These are phyloP conservation scores for Sardinella longiceps DNA, from an alignment of 2,797 vertebrate species.

Conservation along the genomic window DNA sequence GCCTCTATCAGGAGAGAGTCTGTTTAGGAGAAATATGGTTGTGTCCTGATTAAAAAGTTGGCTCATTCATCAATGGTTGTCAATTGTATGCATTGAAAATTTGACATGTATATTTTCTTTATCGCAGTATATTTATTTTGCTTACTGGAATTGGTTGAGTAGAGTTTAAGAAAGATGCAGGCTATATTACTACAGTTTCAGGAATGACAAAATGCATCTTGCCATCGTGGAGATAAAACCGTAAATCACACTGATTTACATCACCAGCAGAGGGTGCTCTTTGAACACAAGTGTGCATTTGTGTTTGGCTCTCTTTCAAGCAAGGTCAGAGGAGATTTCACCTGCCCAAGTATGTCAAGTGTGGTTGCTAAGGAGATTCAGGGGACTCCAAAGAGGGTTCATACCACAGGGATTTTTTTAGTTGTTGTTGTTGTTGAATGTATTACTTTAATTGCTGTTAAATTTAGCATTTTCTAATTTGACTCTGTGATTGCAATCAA, in stretches of 20 bases:
- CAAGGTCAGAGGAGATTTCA: background rate
- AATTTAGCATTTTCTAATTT: background rate
- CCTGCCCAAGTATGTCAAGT: constrained; percentile 22
- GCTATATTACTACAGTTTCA: no score
- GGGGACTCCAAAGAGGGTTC: background rate
- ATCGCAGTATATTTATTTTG: background rate
- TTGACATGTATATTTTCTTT: background rate
- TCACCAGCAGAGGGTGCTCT: background rate
- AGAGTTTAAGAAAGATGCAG: background rate
- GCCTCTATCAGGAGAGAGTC: background rate
- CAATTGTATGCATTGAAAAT: background rate
- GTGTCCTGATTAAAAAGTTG: background rate
- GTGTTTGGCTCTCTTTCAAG: constrained; percentile 8
- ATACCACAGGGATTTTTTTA: background rate
- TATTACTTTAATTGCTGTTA: constrained; percentile 7
- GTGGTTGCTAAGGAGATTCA: background rate
- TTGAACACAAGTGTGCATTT: background rate
- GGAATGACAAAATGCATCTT: no score
- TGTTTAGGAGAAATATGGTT: background rate
- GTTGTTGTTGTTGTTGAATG: background rate
- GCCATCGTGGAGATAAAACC: background rate
- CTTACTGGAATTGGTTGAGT: background rate
- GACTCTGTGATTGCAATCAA: constrained; percentile 5
- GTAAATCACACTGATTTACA: background rate
- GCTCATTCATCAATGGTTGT: background rate